These are phyloP conservation scores for Perizoma flavofasciatum DNA, from an alignment of 2,888 invertebrate genomes.

Conservation along the genomic window DNA sequence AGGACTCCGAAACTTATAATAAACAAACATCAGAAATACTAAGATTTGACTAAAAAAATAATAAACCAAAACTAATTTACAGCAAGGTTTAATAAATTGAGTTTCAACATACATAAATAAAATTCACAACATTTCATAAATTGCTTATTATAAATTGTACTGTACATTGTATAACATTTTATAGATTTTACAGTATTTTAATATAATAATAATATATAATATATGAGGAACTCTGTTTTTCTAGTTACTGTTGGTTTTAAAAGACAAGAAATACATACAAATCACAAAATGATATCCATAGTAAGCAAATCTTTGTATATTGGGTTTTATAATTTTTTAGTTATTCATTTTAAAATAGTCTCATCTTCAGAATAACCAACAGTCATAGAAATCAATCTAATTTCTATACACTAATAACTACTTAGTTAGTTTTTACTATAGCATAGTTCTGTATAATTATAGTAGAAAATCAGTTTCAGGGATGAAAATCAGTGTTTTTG, in stretches of 20 bases:
- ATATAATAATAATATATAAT: neutral
- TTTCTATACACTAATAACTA: neutral
- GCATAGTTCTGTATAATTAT: too few species aligned
- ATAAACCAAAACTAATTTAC: constrained; percentile 16
- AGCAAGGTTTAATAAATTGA: constrained; percentile 21
- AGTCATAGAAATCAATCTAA: too few species aligned
- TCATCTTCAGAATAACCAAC: too few species aligned
- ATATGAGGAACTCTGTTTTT: constrained; percentile 2
- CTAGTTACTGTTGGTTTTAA: neutral
- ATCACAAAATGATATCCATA: neutral
- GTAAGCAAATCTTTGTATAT: neutral
- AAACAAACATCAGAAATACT: neutral
- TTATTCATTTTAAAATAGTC: too few species aligned
- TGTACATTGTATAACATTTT: neutral
- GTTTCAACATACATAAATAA: constrained; percentile 4
- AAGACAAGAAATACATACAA: neutral
- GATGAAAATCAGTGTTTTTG: too few species aligned
- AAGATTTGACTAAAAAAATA: constrained; percentile 1
- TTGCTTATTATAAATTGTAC: neutral
- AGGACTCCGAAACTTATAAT: neutral
- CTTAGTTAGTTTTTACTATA: too few species aligned
- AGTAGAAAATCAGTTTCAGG: too few species aligned
- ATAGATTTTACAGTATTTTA: neutral
- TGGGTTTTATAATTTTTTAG: too few species aligned
- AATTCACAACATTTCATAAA: constrained; percentile 8